phyloP scores from a whole-genome alignment of 2,797 vertebrate species.

The Acanthurus leucopareius region DNA sequence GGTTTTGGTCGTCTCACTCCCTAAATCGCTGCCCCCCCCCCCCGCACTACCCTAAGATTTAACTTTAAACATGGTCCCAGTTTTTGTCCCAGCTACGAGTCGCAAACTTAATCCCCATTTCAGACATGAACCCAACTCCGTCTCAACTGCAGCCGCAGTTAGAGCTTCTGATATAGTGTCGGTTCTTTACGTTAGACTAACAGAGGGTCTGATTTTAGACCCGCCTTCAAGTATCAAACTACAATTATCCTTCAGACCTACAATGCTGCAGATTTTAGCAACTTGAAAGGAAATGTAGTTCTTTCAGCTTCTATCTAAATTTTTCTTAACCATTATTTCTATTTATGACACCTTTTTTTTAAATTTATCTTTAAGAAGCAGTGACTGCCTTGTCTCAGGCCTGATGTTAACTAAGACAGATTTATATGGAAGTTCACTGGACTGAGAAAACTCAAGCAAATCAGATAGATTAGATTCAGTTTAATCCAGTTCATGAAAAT shows the following conservation, averaged over 20 bases:
- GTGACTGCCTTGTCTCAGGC: not conserved
- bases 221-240: not conserved
- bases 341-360: not conserved
- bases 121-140: too few species aligned
- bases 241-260: not conserved
- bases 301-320: not conserved
- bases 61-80: too few species aligned
- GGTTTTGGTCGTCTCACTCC: slow-evolving; percentile 59
- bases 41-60: too few species aligned
- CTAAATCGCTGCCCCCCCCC: too few species aligned
- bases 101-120: too few species aligned
- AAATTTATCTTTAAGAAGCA: not conserved
- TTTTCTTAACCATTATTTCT: not conserved
- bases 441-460: slow-evolving; percentile 12
- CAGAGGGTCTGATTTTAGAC: not conserved
- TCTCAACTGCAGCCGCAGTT: not conserved
- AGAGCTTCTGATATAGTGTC: not conserved
- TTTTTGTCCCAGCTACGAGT: too few species aligned
- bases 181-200: not conserved
- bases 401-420: slow-evolving; percentile 8
- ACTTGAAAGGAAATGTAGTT: not conserved
- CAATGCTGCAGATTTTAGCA: not conserved
- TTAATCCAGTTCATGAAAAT: not conserved
- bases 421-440: too few species aligned
- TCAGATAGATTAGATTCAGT: slow-evolving; percentile 7